Evolutionary conservation across 2,888 invertebrate species (phyloP), one percentile per base, ranked within the genome.

Genomic region (Pemphredon lugubris): DNA sequence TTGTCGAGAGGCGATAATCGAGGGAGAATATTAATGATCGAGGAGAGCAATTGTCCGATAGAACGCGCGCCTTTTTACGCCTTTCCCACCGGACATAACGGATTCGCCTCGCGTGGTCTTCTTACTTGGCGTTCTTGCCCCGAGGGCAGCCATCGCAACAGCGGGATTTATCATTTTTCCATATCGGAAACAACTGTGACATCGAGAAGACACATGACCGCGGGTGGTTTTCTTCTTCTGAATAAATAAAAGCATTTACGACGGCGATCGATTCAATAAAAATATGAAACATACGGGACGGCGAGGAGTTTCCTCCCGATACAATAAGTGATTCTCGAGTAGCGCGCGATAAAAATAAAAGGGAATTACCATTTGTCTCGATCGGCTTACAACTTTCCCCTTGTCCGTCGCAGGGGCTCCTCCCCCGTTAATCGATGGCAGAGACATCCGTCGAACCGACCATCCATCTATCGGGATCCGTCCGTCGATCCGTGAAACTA

Each of bases 91-190:
- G 23, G 18, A 9, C 26, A 39, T 60, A 71, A 75, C 42, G 60
- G 58, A 59, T 74, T 75, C 58, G 55, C 42, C 50, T 61, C 50
- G 63, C 58, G 20, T 63, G 59, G 61, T 54, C 50, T 58, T 53
- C 59, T 48, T 53, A 32, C 37, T 13, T 5, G 42, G 16, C 20
- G 23, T 51, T 21, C 34, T n/a, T 57, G 3, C 42, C 68, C 58
- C 59, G n/a, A 54, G 66, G 66, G 55, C 32, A 76, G 79, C 73
- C 55, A 69, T 73, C 70, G 72, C 57, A 64, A 42, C 61, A 79
- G 72, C 61, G 81, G 72, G 73, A 75, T 75, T 63, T 76, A 64
- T 81, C 71, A 79, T 63, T 84, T 82, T 80, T 79, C 79, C 80
- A 75, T 82, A 78, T 70, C 73, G 76, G 73, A 73, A 47, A 74